Evolutionary conservation across 1,140 invertebrate genomes (phyloP), one percentile per base, ranked within the genome.

Genomic region (Cydia splendana): DNA sequence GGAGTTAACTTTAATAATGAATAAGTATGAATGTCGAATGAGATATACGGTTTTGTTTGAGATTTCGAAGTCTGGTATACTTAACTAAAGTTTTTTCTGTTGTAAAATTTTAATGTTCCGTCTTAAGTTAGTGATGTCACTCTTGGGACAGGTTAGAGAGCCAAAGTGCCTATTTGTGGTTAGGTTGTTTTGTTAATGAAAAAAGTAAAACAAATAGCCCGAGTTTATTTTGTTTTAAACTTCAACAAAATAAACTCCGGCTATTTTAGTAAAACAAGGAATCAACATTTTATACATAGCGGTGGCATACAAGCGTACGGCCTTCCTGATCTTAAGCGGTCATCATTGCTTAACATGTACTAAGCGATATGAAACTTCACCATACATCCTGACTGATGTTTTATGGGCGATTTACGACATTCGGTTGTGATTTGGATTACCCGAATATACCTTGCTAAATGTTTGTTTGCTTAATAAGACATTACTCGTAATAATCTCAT

Each of bases 1-100:
- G 67, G 67, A 71, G 34, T 71, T 71, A 71, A 42, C 15, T 38
- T 71, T n/a, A 71, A 71, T 71, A 71, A 71, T 71, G 34, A 71
- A 71, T 71, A 71, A 71, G 34, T 45, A 38, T 7, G 67, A 42
- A 71, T 71, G 67, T 71, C 67, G 67, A 71, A 71, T 45, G 67
- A 71, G 67, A 45, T 71, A 71, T 71, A 38, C 67, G 67, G 30
- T 71, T 34, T 71, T 42, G 67, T 71, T 71, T 71, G 30, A 20
- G 9, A 18, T 71, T 71, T 18, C 2, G n/a, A 7, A 24, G 67
- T 38, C n/a, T 53, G 30, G 67, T 42, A 38, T 42, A 24, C 2
- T 24, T 24, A 18, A 18, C 30, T 9, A 6, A 71, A 71, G 67
- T 71, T 71, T 71, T 71, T 71, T 71, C 38, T 38, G 28, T 71